phyloP scores from a whole-genome alignment of 2,797 vertebrate genomes.

The Streptopelia turtur region DNA sequence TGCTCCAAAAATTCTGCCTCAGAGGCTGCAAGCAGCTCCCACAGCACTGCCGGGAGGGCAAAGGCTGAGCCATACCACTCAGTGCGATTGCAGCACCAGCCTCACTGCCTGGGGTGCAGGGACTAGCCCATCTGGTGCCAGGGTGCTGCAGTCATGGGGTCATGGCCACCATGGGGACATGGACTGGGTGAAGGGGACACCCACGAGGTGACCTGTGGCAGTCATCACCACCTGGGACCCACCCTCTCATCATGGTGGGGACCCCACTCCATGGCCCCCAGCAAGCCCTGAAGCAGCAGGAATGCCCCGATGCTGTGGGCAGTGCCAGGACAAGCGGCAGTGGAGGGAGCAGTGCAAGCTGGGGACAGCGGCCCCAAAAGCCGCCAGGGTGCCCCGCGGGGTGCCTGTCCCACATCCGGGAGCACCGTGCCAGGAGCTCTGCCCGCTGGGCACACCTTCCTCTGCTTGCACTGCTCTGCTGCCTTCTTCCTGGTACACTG shows the following conservation, averaged over 20 bases:
- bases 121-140: not conserved
- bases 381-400: not conserved
- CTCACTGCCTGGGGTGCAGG: accelerated
- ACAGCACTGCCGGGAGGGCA: accelerated
- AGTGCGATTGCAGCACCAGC: accelerated
- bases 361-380: not conserved
- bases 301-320: not conserved
- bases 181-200: accelerated
- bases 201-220: accelerated
- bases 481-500: not conserved
- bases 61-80: accelerated
- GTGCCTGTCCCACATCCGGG: not conserved
- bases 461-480: not conserved
- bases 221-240: not conserved
- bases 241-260: no score
- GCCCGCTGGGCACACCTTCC: not conserved
- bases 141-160: accelerated
- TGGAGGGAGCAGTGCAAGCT: accelerated
- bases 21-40: not conserved
- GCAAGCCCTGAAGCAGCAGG: accelerated
- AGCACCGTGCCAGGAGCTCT: not conserved
- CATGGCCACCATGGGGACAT: not conserved
- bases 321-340: not conserved
- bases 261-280: not conserved
- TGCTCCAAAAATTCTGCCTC: not conserved